These are phyloP conservation scores for Epizoanthus scotinus DNA, from an alignment of 92 coral and sea anemone species.

Conservation along the genomic window DNA sequence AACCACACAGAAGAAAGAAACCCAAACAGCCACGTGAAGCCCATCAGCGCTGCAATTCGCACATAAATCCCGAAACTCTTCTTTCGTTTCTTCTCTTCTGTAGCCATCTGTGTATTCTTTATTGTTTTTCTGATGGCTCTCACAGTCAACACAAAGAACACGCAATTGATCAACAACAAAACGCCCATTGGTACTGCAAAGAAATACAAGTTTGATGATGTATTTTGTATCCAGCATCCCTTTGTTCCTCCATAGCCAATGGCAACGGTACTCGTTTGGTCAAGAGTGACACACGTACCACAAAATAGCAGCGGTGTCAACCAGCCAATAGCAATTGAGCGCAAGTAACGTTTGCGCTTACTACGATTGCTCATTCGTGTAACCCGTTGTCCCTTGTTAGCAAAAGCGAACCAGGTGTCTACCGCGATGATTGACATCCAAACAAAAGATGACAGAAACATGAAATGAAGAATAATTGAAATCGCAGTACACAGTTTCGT, in stretches of 20 bases:
- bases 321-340: slow-evolving; percentile 65
- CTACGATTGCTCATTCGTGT: slow-evolving; percentile 29
- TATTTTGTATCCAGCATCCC: slow-evolving; percentile 64
- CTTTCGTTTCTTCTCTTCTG: slow-evolving; percentile 35
- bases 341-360: slow-evolving; percentile 49
- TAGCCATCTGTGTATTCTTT: slow-evolving; percentile 50
- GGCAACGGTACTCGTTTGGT: slow-evolving; percentile 49
- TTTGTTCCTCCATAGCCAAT: slow-evolving; percentile 64
- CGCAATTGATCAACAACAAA: slow-evolving; percentile 42
- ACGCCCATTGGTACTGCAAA: slow-evolving; percentile 56
- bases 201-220: slow-evolving; percentile 40
- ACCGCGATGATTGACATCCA: slow-evolving; percentile 67
- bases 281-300: slow-evolving; percentile 52
- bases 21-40: slow-evolving; percentile 73
- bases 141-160: slow-evolving; percentile 56
- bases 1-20: slow-evolving; percentile 39
- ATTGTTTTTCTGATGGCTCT: slow-evolving; percentile 60
- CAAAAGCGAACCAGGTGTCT: slow-evolving; percentile 68
- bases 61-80: slow-evolving; percentile 51
- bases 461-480: slow-evolving; percentile 52
- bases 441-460: slow-evolving; percentile 56
- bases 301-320: slow-evolving; percentile 56
- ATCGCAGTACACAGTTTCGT: slow-evolving; percentile 35
- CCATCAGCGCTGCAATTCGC: slow-evolving; percentile 66
- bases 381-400: slow-evolving; percentile 38